These are phyloP conservation scores for Elysia crispata DNA, from an alignment of 2,888 invertebrate genomes.

Conservation along the genomic window DNA sequence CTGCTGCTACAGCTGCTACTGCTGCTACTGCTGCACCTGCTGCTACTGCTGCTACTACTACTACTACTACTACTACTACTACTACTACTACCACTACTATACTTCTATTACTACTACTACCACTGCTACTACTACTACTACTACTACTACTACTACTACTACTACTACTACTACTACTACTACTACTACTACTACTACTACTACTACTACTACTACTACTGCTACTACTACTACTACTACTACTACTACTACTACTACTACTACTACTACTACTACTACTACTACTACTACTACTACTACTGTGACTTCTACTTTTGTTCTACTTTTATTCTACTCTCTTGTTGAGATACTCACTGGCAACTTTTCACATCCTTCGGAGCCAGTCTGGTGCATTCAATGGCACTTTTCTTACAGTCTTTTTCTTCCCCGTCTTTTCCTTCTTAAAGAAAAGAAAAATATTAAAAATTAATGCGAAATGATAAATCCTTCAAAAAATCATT, in stretches of 20 bases:
- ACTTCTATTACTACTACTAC: no score
- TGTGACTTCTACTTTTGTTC: neutral
- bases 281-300: conserved; percentile 11
- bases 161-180: conserved; percentile 26
- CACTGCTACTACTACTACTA: conserved; percentile 30
- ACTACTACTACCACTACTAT: conserved; percentile 15
- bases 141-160: conserved; percentile 26
- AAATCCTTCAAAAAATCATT: no score
- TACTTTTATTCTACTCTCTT: conserved; percentile 17
- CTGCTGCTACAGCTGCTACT: no score
- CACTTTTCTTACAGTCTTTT: no score
- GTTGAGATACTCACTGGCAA: no score
- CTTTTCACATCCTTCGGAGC: no score
- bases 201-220: conserved; percentile 34
- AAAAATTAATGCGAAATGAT: no score
- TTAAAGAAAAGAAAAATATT: no score
- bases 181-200: conserved; percentile 3
- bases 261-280: conserved; percentile 16
- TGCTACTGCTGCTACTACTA: conserved; percentile 14
- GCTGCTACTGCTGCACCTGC: no score
- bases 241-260: conserved; percentile 10
- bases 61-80: conserved; percentile 24
- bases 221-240: conserved; percentile 35
- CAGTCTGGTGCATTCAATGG: no score
- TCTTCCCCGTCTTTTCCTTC: no score